Conservation (phyloP, 2,888 invertebrate species). For the Cephus nigrinus region DNA sequence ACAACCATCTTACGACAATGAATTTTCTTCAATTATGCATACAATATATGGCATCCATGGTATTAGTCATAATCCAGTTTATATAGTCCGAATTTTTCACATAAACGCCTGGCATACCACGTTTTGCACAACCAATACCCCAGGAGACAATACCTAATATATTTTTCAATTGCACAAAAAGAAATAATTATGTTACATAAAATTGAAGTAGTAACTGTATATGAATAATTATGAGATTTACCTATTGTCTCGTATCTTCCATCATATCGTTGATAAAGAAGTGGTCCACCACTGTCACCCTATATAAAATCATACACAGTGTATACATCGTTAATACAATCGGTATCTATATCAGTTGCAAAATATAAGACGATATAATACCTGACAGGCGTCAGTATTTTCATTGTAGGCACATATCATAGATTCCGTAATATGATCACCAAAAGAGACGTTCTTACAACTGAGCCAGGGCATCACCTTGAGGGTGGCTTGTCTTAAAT, state of each 20-base stretch:
- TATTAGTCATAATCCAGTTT: constrained; percentile 56
- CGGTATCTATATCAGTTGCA: not conserved
- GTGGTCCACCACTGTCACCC: constrained; percentile 78
- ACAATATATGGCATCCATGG: constrained; percentile 55
- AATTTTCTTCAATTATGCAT: constrained; percentile 23
- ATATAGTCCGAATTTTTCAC: constrained; percentile 50
- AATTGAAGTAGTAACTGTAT: not conserved
- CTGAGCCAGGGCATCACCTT: constrained; percentile 65
- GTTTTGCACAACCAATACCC: constrained; percentile 75
- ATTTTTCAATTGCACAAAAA: constrained; percentile 3
- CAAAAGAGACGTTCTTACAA: constrained; percentile 59
- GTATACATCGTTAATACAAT: not conserved
- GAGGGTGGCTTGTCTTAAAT: constrained; percentile 67
- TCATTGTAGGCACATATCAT: constrained; percentile 75
- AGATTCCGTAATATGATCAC: constrained; percentile 66
- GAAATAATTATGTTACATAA: not conserved
- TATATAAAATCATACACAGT: constrained; percentile 43
- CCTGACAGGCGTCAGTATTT: constrained; percentile 75
- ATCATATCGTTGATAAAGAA: constrained; percentile 68
- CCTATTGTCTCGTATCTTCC: constrained; percentile 73
- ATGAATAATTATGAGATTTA: constrained; percentile 49
- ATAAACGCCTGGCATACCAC: constrained; percentile 68
- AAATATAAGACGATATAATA: constrained; percentile 41
- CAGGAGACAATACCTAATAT: constrained; percentile 73
- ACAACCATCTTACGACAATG: not conserved